Evolutionary conservation across 2,113 vertebrate genomes (phyloP), one percentile per base, ranked within the genome.

Genomic region (Delphinus delphis): DNA sequence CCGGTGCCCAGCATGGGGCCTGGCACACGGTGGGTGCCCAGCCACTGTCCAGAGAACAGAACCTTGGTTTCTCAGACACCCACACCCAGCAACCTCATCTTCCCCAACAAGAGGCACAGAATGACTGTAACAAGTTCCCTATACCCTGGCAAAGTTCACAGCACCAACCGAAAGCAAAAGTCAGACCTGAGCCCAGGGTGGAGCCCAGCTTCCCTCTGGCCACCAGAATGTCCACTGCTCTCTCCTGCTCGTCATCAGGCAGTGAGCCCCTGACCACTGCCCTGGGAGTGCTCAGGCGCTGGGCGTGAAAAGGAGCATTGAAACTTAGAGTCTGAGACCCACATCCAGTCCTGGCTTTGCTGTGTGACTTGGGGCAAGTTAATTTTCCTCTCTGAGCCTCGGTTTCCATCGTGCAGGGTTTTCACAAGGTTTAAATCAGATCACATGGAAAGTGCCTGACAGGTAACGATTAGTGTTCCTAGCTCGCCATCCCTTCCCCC

Each of bases 401-500:
- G 5, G 38, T 38, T 60, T 89, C 67, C 47, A 20, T 21, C 47
- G 21, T 58, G 36, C 50, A 38, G 47, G 44, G 53, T 2, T 3
- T 53, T 4, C 8, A 20, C 14, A 28, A 28, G 58, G 50, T 36
- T 68, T 67, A 28, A 60, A 44, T 6, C 38, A n/a, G 63, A 80
- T 58, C 26, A 0, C 2, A 0, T 0, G 10, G 21, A 7, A 77
- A 60, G 38, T 20, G 10, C 6, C 2, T 1, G 36, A 4, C 33
- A 58, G 73, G 26, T 58, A 23, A n/a, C 13, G 10, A 76, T 8
- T n/a, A 1, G 1, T 7, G 44, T 3, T 8, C 50, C 71, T 25
- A 12, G 21, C 25, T 47, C 55, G 55, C 38, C 33, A 33, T 1
- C 15, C 73, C 38, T 31, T n/a, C 71, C 47, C 38, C 36, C 33